Conservation (phyloP, 2,797 vertebrate genomes). For the Xyrichtys novacula region DNA sequence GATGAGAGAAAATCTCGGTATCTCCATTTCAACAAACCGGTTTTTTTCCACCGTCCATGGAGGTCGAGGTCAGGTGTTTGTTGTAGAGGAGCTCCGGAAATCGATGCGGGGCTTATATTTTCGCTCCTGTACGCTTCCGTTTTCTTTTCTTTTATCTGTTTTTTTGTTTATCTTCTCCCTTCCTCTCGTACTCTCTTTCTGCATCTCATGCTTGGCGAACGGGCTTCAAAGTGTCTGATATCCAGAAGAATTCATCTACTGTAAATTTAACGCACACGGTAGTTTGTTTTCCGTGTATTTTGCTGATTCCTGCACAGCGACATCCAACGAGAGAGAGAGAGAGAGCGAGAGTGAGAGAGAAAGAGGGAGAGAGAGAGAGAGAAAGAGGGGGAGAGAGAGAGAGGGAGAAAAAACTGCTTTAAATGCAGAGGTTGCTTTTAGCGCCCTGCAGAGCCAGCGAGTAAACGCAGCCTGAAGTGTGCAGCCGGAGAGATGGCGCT, state of each 20-base stretch:
- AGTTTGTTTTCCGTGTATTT: slow-evolving; percentile 30
- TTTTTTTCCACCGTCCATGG: slow-evolving; percentile 41
- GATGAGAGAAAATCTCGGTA: slow-evolving; percentile 62
- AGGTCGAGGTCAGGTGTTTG: slow-evolving; percentile 69
- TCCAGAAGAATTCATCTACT: slow-evolving; percentile 3
- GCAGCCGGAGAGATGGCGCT: slow-evolving; percentile 68
- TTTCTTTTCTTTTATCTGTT: not conserved
- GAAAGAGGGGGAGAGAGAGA: no score
- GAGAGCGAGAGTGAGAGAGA: not conserved
- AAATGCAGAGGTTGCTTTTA: slow-evolving; percentile 55
- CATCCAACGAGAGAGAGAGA: slow-evolving; percentile 19
- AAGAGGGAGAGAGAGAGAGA: not conserved
- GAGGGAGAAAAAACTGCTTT: slow-evolving; percentile 37
- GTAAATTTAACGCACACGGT: slow-evolving; percentile 26
- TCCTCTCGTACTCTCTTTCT: slow-evolving; percentile 18
- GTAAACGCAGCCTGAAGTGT: slow-evolving; percentile 54
- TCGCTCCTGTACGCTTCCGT: not conserved
- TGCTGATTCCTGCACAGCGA: slow-evolving; percentile 48
- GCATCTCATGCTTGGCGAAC: slow-evolving; percentile 35
- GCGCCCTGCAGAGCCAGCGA: slow-evolving; percentile 50
- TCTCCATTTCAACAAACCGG: slow-evolving; percentile 60
- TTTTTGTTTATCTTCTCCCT: slow-evolving; percentile 26
- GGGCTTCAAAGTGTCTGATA: slow-evolving; percentile 36
- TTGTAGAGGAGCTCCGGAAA: slow-evolving; percentile 26
- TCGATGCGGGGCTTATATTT: slow-evolving; percentile 6